These are phyloP conservation scores for Carabus problematicus DNA, from an alignment of 2,888 invertebrate species.

Conservation along the genomic window DNA sequence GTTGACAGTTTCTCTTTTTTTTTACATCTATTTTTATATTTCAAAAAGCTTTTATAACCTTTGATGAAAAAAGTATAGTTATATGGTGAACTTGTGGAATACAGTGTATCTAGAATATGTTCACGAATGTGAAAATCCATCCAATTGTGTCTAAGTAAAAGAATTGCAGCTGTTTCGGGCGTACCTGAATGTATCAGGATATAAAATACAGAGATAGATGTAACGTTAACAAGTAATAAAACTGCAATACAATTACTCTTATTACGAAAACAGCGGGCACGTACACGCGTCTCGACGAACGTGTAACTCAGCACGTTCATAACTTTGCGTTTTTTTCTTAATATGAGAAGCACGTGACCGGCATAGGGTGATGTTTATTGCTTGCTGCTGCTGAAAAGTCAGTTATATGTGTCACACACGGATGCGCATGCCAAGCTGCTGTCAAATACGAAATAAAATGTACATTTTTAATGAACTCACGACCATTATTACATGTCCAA, in stretches of 20 bases:
- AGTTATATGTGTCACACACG: conserved; percentile 33
- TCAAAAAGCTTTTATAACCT: too few species aligned
- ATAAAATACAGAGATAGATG: background rate
- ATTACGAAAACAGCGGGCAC: conserved; percentile 18
- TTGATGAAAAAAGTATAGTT: too few species aligned
- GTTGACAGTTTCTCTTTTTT: too few species aligned
- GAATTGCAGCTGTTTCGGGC: too few species aligned
- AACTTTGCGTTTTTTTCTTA: conserved; percentile 37
- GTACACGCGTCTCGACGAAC: background rate
- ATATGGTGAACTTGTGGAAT: too few species aligned
- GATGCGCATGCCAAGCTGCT: conserved; percentile 19
- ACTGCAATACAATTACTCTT: conserved; percentile 32
- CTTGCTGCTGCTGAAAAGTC: conserved; percentile 15
- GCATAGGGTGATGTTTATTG: conserved; percentile 26
- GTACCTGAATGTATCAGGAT: too few species aligned
- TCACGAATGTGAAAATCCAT: too few species aligned
- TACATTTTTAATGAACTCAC: conserved; percentile 4
- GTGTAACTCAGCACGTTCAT: background rate
- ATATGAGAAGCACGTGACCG: conserved; percentile 34
- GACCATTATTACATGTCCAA: background rate
- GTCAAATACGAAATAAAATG: conserved; percentile 6
- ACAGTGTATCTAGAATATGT: too few species aligned
- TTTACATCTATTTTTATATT: too few species aligned
- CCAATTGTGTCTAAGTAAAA: too few species aligned
- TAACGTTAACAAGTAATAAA: conserved; percentile 2